A percentile compares a stretch with the other conserved stretches of the same genome.
phyloP scores from a whole-genome alignment of 1,140 invertebrate species.

The Camponotus vicinus region DNA sequence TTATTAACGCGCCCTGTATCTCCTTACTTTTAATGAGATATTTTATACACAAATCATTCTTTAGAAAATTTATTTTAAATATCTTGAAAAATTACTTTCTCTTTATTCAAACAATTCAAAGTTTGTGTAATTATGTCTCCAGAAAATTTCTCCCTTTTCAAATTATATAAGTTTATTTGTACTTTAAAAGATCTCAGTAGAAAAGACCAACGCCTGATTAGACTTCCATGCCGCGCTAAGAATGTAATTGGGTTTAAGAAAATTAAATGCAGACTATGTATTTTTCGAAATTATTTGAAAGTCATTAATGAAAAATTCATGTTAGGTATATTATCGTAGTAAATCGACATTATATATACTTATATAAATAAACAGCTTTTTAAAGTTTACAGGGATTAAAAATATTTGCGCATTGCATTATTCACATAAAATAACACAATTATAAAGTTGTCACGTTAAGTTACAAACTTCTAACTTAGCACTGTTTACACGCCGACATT shows the following conservation, averaged over 20 bases:
- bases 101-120: not conserved
- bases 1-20: not conserved
- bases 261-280: not conserved
- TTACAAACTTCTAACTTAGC: not conserved
- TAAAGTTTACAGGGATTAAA: not conserved
- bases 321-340: not conserved
- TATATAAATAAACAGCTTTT: not conserved
- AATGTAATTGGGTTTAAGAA: not conserved
- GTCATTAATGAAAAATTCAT: not conserved
- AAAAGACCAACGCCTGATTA: slow-evolving; percentile 9
- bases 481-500: slow-evolving; percentile 32
- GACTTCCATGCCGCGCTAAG: not conserved
- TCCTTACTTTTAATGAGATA: not conserved
- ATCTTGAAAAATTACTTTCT: not conserved
- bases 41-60: not conserved
- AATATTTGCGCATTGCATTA: not conserved
- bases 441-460: slow-evolving; percentile 14
- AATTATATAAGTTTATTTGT: not conserved
- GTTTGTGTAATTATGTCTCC: not conserved
- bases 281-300: not conserved
- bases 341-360: not conserved
- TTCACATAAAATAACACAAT: slow-evolving; percentile 27
- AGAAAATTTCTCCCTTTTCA: not conserved
- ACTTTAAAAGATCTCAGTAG: not conserved
- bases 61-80: not conserved